Evolutionary conservation across 2,113 vertebrate genomes (phyloP).

Genomic region (Dasyornis broadbenti): DNA sequence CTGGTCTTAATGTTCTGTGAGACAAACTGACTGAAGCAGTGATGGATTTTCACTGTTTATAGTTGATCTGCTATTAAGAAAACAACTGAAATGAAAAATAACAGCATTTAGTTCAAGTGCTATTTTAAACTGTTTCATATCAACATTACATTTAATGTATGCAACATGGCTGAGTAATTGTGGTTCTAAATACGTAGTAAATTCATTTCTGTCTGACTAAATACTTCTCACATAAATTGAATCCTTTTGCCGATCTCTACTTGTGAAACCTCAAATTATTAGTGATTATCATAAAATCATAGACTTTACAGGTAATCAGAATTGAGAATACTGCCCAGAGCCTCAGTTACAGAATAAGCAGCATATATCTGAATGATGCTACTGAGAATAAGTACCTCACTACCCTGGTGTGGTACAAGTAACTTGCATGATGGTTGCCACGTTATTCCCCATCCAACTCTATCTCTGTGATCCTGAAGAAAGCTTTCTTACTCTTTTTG

Average conservation of each 20-base stretch:
- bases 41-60: not conserved
- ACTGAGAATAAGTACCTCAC: not conserved
- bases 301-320: not conserved
- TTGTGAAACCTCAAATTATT: not conserved
- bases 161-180: not conserved
- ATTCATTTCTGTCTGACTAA: not conserved
- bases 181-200: not conserved
- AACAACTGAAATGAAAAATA: not conserved
- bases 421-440: not conserved
- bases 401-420: fast-evolving
- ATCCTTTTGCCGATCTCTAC: not conserved
- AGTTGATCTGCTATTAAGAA: not conserved
- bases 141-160: not conserved
- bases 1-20: not conserved
- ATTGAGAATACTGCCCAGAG: not conserved
- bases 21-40: not conserved
- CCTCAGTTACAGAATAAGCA: not conserved
- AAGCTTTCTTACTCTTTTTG: not conserved
- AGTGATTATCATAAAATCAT: not conserved
- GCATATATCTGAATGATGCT: not conserved
- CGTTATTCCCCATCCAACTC: not conserved
- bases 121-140: not conserved
- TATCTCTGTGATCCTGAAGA: not conserved
- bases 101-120: not conserved
- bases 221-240: not conserved